These are phyloP conservation scores for Sebastes hopkinsi DNA, from an alignment of 2,797 vertebrate species.

Conservation along the genomic window DNA sequence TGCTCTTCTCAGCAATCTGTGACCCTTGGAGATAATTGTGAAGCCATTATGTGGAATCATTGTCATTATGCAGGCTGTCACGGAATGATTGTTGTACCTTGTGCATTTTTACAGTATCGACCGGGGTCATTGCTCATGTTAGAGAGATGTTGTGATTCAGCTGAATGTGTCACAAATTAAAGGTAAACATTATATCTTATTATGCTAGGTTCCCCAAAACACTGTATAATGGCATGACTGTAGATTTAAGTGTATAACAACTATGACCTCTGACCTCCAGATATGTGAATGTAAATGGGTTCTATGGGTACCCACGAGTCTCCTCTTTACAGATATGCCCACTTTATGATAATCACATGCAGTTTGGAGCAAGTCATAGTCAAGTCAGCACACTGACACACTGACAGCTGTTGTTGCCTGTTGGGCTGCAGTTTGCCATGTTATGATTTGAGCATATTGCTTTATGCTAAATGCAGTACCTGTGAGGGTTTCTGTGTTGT, in stretches of 20 bases:
- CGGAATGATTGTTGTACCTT: slow-evolving; percentile 24
- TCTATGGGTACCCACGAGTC: rapidly evolving
- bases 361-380: too few relatives aligned
- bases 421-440: too few relatives aligned
- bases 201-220: background rate
- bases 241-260: background rate
- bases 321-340: too few relatives aligned
- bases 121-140: slow-evolving; percentile 5
- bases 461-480: too few relatives aligned
- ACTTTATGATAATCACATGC: too few relatives aligned
- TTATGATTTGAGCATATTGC: too few relatives aligned
- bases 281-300: rapidly evolving
- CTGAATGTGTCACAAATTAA: background rate
- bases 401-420: too few relatives aligned
- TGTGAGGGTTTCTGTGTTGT: too few relatives aligned
- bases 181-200: background rate
- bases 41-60: slow-evolving; percentile 46
- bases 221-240: background rate
- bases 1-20: slow-evolving; percentile 42
- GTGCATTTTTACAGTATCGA: background rate
- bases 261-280: background rate
- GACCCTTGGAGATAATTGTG: slow-evolving; percentile 63
- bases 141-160: slow-evolving; percentile 15
- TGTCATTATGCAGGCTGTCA: slow-evolving; percentile 43
- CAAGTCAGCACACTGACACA: too few relatives aligned